Evolutionary conservation across 53 echinoderm and acorn worm species (phyloP).

Genomic region (Pentamera pediparva): DNA sequence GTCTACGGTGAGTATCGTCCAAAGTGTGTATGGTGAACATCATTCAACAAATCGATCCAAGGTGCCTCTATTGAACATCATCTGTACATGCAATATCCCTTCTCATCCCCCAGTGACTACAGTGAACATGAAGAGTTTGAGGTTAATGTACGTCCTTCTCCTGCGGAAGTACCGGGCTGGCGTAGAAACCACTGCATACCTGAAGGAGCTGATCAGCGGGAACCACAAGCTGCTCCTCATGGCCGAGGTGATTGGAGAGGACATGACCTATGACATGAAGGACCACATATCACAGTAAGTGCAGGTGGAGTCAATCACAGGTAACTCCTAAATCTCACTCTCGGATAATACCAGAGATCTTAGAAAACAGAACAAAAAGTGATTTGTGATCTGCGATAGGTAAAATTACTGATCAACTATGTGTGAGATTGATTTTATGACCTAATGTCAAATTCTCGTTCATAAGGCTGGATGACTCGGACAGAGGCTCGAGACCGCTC

Average conservation of each 20-base stretch:
- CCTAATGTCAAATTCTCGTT: too few relatives aligned
- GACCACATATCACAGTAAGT: conserved; percentile 43
- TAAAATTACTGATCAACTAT: too few relatives aligned
- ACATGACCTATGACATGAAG: conserved; percentile 23
- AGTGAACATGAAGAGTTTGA: conserved; percentile 35
- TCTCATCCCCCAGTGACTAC: not conserved
- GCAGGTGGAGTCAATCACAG: not conserved
- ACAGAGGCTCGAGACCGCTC: too few relatives aligned
- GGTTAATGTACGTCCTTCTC: conserved; percentile 64
- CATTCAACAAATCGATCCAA: too few relatives aligned
- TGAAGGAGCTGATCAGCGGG: conserved; percentile 64
- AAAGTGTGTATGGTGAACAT: too few relatives aligned
- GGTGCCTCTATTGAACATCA: too few relatives aligned
- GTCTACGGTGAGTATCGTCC: too few relatives aligned
- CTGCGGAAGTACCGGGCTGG: conserved; percentile 63
- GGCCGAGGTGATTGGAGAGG: not conserved
- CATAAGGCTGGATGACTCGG: too few relatives aligned
- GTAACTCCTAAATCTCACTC: not conserved
- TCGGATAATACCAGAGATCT: too few relatives aligned
- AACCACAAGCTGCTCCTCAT: conserved; percentile 64
- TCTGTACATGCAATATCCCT: too few relatives aligned
- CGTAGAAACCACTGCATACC: conserved; percentile 68
- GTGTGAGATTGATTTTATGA: not conserved
- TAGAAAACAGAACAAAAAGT: too few relatives aligned
- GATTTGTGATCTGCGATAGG: too few relatives aligned